Evolutionary conservation across 2,888 invertebrate species (phyloP).

Genomic region (Cephus pulcher): DNA sequence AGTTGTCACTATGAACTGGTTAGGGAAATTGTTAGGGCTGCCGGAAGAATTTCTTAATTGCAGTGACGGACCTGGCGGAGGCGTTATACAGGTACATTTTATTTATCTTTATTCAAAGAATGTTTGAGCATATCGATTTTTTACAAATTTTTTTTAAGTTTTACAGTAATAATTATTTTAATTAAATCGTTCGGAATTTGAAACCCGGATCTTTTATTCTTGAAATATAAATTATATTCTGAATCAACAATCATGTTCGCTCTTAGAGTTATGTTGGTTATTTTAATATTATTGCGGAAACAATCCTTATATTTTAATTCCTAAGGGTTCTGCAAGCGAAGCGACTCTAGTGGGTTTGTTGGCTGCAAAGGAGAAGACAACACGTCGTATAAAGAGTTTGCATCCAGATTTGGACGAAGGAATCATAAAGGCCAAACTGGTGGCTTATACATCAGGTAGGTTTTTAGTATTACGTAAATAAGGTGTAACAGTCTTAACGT

Average conservation of each 20-base stretch:
- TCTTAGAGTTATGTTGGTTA: no score
- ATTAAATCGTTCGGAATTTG: conserved; percentile 78
- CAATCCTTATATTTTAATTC: conserved; percentile 24
- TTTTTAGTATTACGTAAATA: background rate
- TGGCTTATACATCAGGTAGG: conserved; percentile 82
- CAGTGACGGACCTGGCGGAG: conserved; percentile 83
- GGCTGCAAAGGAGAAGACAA: conserved; percentile 79
- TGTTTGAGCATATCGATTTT: background rate
- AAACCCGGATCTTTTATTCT: conserved; percentile 81
- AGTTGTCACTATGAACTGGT: conserved; percentile 93
- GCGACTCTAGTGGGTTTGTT: conserved; percentile 85
- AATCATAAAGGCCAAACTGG: conserved; percentile 76
- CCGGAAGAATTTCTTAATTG: conserved; percentile 86
- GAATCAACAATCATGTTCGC: conserved; percentile 70
- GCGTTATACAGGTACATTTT: conserved; percentile 79
- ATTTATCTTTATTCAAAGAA: conserved; percentile 7
- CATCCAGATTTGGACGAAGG: conserved; percentile 74
- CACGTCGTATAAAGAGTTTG: conserved; percentile 69
- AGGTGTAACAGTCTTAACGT: background rate
- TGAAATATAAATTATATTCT: conserved; percentile 80
- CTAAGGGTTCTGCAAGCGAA: conserved; percentile 90
- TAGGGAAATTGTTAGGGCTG: conserved; percentile 85
- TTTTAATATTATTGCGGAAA: no score
- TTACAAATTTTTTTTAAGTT: background rate
- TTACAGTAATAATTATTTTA: background rate